Base-by-base conservation (phyloP, 2,888 invertebrate genomes). In the Eumacrocentrus americanus region DNA sequence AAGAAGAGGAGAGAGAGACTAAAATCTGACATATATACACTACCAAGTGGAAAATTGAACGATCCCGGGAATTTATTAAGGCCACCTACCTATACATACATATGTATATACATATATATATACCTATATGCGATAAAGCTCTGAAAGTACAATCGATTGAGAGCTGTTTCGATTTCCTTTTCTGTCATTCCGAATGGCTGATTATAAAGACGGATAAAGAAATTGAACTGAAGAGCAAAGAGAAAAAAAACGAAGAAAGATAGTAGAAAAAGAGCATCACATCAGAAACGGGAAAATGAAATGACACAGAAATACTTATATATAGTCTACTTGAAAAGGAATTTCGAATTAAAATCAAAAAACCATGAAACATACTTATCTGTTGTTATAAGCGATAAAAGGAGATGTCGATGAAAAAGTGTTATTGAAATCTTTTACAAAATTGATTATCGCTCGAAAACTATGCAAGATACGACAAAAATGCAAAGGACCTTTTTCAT, bases 31-130 rank as follows among this genome's bases (percentile, higher is more conserved):
- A n/a, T n/a, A 18, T 22, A 18, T 22, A 22, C 20, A 57, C 38
- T 40, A n/a, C 20, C 25, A 29, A 57, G 50, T 57, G 42, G 57
- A 50, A 57, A 57, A 50, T 50, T 50, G 40, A 48, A 47, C 29
- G 38, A 25, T 57, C 50, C 29, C 29, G 22, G 16, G 29, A 48
- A 48, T 40, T 50, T 56, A 37, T 55, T 29, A 47, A 35, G 20
- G 12, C 29, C 34, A 46, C 23, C 18, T 35, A n/a, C n/a, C n/a
- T 20, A 18, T 35, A 50, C n/a, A 42, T 42, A 3, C 16, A 35
- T 34, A 34, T 18, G 6, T 18, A 18, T 50, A 38, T 35, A 51
- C 11, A 38, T 37, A 11, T 1, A 4, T 0, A 25, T 46, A 14
- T 23, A 46, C 23, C 3, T 23, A 2, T n/a, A 3, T 25, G 12